phyloP scores from a whole-genome alignment of 2,888 invertebrate genomes.

The Clivina fossor region DNA sequence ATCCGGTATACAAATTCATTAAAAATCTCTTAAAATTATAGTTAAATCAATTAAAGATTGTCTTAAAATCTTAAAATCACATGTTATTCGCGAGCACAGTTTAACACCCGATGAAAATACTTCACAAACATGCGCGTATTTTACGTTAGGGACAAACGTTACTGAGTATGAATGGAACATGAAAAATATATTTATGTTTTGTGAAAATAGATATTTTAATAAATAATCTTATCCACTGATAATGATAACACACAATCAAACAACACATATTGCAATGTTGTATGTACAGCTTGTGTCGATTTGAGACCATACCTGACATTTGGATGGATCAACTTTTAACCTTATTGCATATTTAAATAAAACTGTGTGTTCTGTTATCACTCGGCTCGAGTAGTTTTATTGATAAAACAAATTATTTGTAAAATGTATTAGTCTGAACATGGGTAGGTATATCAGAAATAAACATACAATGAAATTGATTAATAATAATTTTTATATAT shows the following conservation, averaged over 20 bases:
- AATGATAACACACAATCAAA: conserved; percentile 24
- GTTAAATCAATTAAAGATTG: too few relatives aligned
- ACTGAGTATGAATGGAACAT: too few relatives aligned
- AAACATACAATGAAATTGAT: conserved; percentile 8
- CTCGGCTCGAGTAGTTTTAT: background rate
- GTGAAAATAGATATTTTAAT: too few relatives aligned
- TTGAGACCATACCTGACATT: conserved; percentile 25
- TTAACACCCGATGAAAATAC: too few relatives aligned
- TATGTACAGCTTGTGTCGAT: conserved; percentile 33
- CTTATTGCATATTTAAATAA: conserved; percentile 17
- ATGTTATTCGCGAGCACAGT: too few relatives aligned
- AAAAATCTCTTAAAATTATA: too few relatives aligned
- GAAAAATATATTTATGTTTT: too few relatives aligned
- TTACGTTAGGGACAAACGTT: too few relatives aligned
- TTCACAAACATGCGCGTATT: too few relatives aligned
- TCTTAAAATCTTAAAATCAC: too few relatives aligned
- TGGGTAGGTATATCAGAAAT: conserved; percentile 4
- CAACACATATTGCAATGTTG: conserved; percentile 28
- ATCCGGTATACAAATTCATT: too few relatives aligned
- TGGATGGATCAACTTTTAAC: conserved; percentile 14
- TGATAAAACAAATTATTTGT: conserved; percentile 17
- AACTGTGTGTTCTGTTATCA: conserved; percentile 9
- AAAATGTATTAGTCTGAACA: conserved; percentile 11
- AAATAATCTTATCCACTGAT: conserved; percentile 21
- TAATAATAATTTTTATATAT: conserved; percentile 18